Conservation (phyloP, 1,140 invertebrate genomes). For the Pseudoatta argentina region DNA sequence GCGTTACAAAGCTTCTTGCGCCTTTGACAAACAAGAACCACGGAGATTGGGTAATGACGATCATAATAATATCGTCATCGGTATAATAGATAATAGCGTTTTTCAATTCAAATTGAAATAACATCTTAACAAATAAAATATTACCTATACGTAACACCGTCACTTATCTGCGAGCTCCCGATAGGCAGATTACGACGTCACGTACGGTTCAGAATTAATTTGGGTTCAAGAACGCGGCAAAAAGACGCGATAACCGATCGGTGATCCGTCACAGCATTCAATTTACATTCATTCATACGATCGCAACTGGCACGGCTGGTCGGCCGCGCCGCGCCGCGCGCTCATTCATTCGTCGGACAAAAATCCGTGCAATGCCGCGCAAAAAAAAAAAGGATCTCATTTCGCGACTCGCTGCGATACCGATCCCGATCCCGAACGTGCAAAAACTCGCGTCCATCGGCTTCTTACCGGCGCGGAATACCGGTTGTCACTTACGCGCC, state of each 20-base stretch:
- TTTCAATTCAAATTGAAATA: constrained; percentile 23
- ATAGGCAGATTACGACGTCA: constrained; percentile 42
- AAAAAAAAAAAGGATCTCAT: constrained; percentile 26
- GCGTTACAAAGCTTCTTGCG: not conserved
- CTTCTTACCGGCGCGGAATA: constrained; percentile 14
- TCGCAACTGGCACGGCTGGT: not conserved
- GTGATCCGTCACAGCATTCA: constrained; percentile 49
- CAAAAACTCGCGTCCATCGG: constrained; percentile 36
- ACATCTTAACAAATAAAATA: constrained; percentile 45
- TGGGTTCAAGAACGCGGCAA: constrained; percentile 30
- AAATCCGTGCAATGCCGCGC: constrained; percentile 2
- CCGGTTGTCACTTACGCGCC: constrained; percentile 47
- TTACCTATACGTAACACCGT: not conserved
- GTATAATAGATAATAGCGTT: constrained; percentile 25
- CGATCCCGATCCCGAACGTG: constrained; percentile 25
- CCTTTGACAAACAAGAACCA: constrained; percentile 14
- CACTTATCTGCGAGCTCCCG: not conserved
- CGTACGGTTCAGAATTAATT: constrained; percentile 37
- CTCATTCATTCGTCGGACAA: constrained; percentile 47
- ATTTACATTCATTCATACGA: constrained; percentile 62
- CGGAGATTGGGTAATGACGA: constrained; percentile 21
- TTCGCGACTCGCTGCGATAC: not conserved
- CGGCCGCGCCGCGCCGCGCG: not conserved
- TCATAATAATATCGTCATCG: constrained; percentile 19
- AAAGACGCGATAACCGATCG: constrained; percentile 34